These are phyloP conservation scores for Aphyosemion australe DNA, from an alignment of 2,113 vertebrate genomes.

Conservation along the genomic window DNA sequence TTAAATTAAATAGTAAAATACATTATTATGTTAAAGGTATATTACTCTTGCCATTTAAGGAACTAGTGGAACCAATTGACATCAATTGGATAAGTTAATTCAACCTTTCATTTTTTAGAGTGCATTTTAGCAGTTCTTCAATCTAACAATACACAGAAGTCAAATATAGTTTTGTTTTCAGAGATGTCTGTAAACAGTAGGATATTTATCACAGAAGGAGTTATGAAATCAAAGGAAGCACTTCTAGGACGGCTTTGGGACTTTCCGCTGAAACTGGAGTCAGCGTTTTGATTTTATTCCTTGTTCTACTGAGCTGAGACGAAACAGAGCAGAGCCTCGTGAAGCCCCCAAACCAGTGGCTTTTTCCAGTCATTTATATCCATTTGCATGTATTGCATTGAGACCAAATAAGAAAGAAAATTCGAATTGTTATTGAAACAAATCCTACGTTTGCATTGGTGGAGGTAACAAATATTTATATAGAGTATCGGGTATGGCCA, in stretches of 20 bases:
- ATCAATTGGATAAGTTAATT: too few species aligned
- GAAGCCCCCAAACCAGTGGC: background rate
- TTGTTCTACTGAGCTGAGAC: too few species aligned
- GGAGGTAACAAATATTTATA: too few species aligned
- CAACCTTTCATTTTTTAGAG: too few species aligned
- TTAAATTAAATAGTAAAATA: too few species aligned
- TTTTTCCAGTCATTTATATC: background rate
- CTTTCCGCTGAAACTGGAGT: constrained; percentile 1
- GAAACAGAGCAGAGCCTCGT: background rate
- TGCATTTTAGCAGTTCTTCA: too few species aligned
- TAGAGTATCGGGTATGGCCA: too few species aligned
- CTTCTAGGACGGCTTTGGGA: background rate
- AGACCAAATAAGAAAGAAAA: background rate
- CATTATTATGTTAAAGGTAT: too few species aligned
- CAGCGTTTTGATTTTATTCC: background rate
- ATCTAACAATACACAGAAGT: too few species aligned
- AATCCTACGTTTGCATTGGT: background rate
- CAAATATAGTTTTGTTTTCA: too few species aligned
- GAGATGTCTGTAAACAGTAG: background rate
- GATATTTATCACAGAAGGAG: background rate
- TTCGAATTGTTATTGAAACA: background rate
- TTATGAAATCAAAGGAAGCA: background rate
- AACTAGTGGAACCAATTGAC: too few species aligned
- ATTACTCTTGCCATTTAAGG: too few species aligned
- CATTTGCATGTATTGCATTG: background rate